Conservation (phyloP, 23 tunicate species). For the Diplosoma virens region DNA sequence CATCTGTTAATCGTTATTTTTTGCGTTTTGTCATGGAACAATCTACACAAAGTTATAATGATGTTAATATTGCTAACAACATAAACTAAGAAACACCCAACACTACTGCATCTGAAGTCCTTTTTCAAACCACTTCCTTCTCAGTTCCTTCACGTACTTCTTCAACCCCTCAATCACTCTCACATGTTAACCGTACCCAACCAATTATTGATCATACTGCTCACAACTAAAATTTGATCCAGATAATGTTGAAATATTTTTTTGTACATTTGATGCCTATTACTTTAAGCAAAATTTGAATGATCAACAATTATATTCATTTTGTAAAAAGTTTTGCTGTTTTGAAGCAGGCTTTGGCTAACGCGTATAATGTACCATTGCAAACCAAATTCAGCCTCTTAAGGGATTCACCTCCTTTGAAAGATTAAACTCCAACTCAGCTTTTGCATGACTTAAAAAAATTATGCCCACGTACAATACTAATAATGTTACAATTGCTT, state of each 20-base stretch:
- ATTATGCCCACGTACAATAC: background rate
- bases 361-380: background rate
- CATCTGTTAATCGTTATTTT: too few relatives aligned
- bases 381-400: background rate
- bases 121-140: too few relatives aligned
- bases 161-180: too few relatives aligned
- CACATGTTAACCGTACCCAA: too few relatives aligned
- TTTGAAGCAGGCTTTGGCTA: background rate
- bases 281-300: background rate
- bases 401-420: background rate
- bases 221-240: background rate
- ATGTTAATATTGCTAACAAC: too few relatives aligned
- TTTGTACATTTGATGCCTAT: background rate
- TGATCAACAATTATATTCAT: background rate
- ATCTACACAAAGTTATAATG: too few relatives aligned
- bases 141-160: too few relatives aligned
- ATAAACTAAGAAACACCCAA: too few relatives aligned
- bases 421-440: conserved; percentile 1
- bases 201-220: too few relatives aligned
- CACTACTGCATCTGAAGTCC: too few relatives aligned
- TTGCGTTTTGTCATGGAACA: too few relatives aligned
- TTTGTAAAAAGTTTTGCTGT: background rate
- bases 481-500: background rate
- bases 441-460: background rate
- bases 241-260: conserved; percentile 5